These are phyloP conservation scores for Caracal caracal DNA, from an alignment of 2,113 vertebrate genomes.

Conservation along the genomic window DNA sequence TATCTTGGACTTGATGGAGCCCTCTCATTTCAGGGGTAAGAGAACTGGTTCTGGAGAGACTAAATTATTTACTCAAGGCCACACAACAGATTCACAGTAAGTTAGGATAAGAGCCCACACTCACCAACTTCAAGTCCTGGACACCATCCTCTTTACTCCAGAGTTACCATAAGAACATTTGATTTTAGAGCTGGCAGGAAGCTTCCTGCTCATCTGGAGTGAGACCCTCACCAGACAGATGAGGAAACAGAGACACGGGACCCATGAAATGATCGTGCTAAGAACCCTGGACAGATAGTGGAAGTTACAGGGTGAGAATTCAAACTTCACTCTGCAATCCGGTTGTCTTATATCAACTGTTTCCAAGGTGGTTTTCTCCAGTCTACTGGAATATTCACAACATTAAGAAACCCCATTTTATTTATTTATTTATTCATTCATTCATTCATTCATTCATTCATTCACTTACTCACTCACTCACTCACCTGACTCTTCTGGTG, in stretches of 20 bases:
- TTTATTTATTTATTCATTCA: background rate
- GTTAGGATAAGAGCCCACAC: background rate
- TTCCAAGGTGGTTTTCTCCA: background rate
- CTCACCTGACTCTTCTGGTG: background rate
- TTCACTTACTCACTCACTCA: background rate
- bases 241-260: background rate
- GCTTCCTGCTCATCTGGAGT: background rate
- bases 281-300: background rate
- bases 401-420: background rate
- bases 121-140: background rate
- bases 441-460: too few relatives aligned
- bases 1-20: background rate
- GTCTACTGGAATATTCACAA: background rate
- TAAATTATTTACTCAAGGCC: background rate
- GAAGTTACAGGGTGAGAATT: background rate
- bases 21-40: background rate
- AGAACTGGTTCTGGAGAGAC: background rate
- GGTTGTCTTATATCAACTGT: background rate
- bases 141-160: background rate
- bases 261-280: background rate
- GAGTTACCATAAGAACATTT: background rate
- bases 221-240: background rate
- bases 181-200: background rate
- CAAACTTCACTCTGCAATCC: background rate
- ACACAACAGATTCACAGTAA: background rate